phyloP scores from a whole-genome alignment of 2,888 invertebrate species.

The Caenorhabditis uteleia region DNA sequence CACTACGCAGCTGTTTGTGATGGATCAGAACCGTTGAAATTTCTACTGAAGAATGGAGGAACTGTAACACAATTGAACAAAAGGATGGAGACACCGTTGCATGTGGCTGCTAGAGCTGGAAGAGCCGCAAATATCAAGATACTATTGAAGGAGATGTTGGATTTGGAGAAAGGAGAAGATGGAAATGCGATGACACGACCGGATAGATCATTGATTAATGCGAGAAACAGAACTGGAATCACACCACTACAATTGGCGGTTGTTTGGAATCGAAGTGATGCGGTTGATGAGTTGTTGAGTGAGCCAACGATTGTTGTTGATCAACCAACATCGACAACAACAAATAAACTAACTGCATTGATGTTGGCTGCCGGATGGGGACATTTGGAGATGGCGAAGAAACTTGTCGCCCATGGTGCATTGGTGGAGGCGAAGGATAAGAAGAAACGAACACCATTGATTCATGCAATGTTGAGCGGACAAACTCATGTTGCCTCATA shows the following conservation, averaged over 20 bases:
- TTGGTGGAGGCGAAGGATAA: conserved; percentile 70
- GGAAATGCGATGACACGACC: conserved; percentile 14
- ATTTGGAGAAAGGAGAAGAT: conserved; percentile 43
- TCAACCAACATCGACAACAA: conserved; percentile 32
- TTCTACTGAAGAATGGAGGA: conserved; percentile 44
- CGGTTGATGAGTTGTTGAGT: conserved; percentile 27
- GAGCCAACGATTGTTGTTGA: conserved; percentile 29
- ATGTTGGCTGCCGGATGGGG: conserved; percentile 51
- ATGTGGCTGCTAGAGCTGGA: conserved; percentile 56
- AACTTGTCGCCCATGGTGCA: conserved; percentile 70
- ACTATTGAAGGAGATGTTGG: conserved; percentile 41
- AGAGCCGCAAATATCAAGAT: conserved; percentile 36
- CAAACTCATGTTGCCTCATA: conserved; percentile 63
- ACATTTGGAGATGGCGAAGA: conserved; percentile 44
- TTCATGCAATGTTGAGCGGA: conserved; percentile 74
- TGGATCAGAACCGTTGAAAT: conserved; percentile 72
- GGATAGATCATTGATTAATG: conserved; percentile 46
- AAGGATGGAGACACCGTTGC: conserved; percentile 54
- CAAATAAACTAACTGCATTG: conserved; percentile 36
- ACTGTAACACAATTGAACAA: conserved; percentile 40
- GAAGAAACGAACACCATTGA: conserved; percentile 72
- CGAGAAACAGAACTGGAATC: conserved; percentile 55
- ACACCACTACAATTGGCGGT: conserved; percentile 72
- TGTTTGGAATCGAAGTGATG: conserved; percentile 13
- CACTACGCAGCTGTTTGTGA: conserved; percentile 74